A percentile compares a stretch with the other conserved stretches of the same genome.
These are phyloP conservation scores for Neria commutata DNA, from an alignment of 2,888 invertebrate species.

Conservation along the genomic window DNA sequence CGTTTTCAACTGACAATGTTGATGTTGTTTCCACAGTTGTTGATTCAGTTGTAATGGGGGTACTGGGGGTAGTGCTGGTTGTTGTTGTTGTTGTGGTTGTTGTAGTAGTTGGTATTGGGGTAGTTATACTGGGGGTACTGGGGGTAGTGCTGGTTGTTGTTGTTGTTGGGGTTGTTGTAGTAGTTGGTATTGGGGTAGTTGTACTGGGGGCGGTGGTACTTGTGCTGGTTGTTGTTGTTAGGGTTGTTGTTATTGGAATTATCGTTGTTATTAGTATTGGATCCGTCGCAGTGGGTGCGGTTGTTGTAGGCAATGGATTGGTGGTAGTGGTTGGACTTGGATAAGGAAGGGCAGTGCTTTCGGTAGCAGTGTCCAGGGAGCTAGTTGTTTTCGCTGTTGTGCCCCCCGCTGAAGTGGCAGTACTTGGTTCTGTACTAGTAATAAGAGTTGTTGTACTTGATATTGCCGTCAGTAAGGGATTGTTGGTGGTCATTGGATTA, in stretches of 20 bases:
- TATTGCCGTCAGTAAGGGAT: constrained; percentile 33
- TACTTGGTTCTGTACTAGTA: too few relatives aligned
- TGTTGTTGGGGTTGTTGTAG: constrained; percentile 14
- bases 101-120: constrained; percentile 13
- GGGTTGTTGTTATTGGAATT: constrained; percentile 22
- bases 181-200: constrained; percentile 16
- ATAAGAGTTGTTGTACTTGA: constrained; percentile 20
- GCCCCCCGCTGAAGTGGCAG: too few relatives aligned
- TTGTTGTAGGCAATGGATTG: constrained; percentile 23
- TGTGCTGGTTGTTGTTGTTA: constrained; percentile 17
- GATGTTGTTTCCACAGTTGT: constrained; percentile 9
- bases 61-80: constrained; percentile 11
- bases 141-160: constrained; percentile 26
- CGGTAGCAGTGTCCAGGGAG: too few relatives aligned
- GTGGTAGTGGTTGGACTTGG: constrained; percentile 15
- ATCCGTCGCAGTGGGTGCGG: constrained; percentile 25
- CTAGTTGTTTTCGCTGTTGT: too few relatives aligned
- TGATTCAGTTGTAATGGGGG: not conserved
- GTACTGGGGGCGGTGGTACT: constrained; percentile 18
- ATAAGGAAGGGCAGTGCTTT: too few relatives aligned
- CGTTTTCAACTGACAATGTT: constrained; percentile 25
- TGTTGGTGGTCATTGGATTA: constrained; percentile 17
- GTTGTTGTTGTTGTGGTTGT: constrained; percentile 17
- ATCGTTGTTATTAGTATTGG: constrained; percentile 25
- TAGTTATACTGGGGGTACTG: constrained; percentile 1